These are phyloP conservation scores for Amblyteles armatorius DNA, from an alignment of 2,888 invertebrate species.

Conservation along the genomic window DNA sequence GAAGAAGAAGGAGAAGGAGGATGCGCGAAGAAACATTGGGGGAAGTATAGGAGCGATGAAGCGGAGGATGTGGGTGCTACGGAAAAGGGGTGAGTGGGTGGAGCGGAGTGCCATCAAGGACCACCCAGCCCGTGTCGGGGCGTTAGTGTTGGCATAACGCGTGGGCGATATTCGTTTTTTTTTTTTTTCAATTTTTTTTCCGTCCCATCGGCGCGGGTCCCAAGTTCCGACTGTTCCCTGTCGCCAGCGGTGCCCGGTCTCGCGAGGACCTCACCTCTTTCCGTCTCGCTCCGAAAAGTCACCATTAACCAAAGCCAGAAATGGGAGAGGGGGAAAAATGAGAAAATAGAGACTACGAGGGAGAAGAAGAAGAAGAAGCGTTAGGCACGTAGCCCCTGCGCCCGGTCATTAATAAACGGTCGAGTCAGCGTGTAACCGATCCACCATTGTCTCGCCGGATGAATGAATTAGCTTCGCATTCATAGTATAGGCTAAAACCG, in stretches of 20 bases:
- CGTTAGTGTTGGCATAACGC: slow-evolving; percentile 83
- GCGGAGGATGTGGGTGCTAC: slow-evolving; percentile 65
- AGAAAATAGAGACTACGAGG: slow-evolving; percentile 51
- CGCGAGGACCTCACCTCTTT: slow-evolving; percentile 60
- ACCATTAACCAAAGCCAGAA: slow-evolving; percentile 62
- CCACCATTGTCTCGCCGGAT: slow-evolving; percentile 79
- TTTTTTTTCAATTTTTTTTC: slow-evolving; percentile 65
- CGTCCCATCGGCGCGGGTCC: slow-evolving; percentile 60
- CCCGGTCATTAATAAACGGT: slow-evolving; percentile 80
- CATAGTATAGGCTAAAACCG: slow-evolving; percentile 34
- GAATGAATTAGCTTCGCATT: slow-evolving; percentile 77
- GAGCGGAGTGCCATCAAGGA: slow-evolving; percentile 78
- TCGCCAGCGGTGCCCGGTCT: slow-evolving; percentile 62
- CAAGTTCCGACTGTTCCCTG: slow-evolving; percentile 61
- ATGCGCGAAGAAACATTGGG: slow-evolving; percentile 22
- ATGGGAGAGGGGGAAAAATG: slow-evolving; percentile 64
- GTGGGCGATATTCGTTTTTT: slow-evolving; percentile 82
- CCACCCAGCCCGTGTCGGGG: slow-evolving; percentile 84
- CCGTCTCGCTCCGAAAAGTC: slow-evolving; percentile 59
- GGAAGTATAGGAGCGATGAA: slow-evolving; percentile 45
- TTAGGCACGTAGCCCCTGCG: slow-evolving; percentile 64
- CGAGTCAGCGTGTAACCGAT: slow-evolving; percentile 80
- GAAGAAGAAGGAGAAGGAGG: slow-evolving; percentile 24
- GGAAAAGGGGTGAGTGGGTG: slow-evolving; percentile 82
- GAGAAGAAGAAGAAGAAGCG: slow-evolving; percentile 67